Evolutionary conservation across 2,797 vertebrate species (phyloP), one percentile per base, ranked within the genome.

Genomic region (Dendrocincla tyrannina): DNA sequence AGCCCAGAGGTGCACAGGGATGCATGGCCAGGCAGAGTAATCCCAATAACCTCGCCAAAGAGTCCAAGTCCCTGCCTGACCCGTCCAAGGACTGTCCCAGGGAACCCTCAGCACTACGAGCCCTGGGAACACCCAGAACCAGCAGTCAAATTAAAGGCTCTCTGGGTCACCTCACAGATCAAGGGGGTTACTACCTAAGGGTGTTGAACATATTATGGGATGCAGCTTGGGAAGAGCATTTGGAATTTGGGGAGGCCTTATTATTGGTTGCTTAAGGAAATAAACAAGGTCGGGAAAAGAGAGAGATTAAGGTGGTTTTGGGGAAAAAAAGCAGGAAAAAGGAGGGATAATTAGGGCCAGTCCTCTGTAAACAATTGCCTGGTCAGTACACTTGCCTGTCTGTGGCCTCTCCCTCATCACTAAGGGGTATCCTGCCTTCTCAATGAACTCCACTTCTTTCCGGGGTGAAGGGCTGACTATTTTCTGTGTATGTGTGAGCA

Each of bases 41-140:
- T 39, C 22, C 18, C 12, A 70, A 23, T 13, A 66, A 27, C 8
- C 5, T 13, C 4, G 17, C 27, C 27, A 87, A 53, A 84, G n/a
- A 39, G 39, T 52, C 1, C 15, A 59, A 84, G 30, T 25, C 10
- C 37, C 41, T 84, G 25, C n/a, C 17, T 84, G 44, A 80, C 2
- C 2, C 23, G 10, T 32, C 19, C 2, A 4, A 69, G n/a, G n/a
- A n/a, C 30, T 64, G 46, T 24, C 7, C 1, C 19, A 28, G 27
- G 11, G 27, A 11, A 28, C 23, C 25, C 23, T 55, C n/a, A 64
- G 10, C 1, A 0, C 9, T 28, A 5, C 27, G 12, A 33, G 9
- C 25, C 32, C 10, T 3, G 11, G 10, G 8, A 27, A 32, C 39
- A 44, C 19, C 10, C 12, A 69, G 24, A 10, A 53, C 7, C 78